A percentile compares a stretch with the other conserved stretches of the same genome.
phyloP scores from a whole-genome alignment of 2,888 invertebrate species.

The Rhogogaster chlorosoma region DNA sequence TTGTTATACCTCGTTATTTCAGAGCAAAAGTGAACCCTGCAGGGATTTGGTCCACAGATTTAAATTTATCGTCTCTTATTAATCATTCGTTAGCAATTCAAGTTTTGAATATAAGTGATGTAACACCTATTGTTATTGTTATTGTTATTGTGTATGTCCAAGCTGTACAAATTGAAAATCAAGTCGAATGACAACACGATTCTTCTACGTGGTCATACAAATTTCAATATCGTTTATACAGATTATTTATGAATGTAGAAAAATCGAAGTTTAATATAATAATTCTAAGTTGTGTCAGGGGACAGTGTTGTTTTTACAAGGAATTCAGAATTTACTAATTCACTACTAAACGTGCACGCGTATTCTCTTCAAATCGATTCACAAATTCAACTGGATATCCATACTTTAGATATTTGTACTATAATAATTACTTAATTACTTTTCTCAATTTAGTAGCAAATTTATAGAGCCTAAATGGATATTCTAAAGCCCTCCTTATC shows the following conservation, averaged over 20 bases:
- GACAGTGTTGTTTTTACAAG: conserved; percentile 23
- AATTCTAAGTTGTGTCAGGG: conserved; percentile 15
- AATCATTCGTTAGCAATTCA: neutral
- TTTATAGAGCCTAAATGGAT: conserved; percentile 43
- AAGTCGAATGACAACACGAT: neutral
- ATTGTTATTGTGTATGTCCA: conserved; percentile 1
- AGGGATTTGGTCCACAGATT: conserved; percentile 44
- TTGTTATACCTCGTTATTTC: neutral
- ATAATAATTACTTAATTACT: neutral
- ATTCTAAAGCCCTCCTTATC: conserved; percentile 39
- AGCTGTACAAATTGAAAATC: conserved; percentile 36
- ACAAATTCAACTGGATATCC: neutral
- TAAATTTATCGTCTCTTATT: conserved; percentile 38
- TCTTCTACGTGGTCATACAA: neutral
- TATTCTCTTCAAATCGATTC: conserved; percentile 20
- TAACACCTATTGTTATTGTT: conserved; percentile 1
- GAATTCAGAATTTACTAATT: conserved; percentile 12
- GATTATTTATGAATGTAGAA: conserved; percentile 45
- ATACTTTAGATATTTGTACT: conserved; percentile 12
- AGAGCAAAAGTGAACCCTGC: conserved; percentile 32
- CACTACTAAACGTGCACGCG: neutral
- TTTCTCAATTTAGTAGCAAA: conserved; percentile 38
- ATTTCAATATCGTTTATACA: conserved; percentile 32
- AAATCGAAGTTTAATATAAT: conserved; percentile 33
- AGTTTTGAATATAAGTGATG: neutral